These are phyloP conservation scores for Sipha maydis DNA, from an alignment of 2,888 invertebrate species.

Conservation along the genomic window DNA sequence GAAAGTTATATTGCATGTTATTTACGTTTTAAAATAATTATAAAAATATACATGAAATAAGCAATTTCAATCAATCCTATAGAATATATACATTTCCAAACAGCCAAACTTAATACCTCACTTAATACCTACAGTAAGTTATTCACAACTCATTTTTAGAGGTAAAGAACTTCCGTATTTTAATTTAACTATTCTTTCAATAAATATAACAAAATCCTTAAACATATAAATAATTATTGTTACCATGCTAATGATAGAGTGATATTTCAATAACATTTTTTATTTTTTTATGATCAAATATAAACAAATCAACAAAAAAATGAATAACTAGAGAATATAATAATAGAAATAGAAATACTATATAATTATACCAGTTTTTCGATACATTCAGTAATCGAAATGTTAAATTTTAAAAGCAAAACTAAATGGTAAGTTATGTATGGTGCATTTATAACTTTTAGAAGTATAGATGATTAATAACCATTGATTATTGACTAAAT, in stretches of 20 bases:
- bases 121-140: no score
- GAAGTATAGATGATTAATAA: no score
- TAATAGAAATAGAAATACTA: background rate
- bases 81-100: background rate
- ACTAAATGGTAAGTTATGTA: no score
- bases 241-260: background rate
- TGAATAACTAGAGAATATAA: no score
- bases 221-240: background rate
- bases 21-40: background rate
- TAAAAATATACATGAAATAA: background rate
- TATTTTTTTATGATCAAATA: background rate
- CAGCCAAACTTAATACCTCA: no score
- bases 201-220: background rate
- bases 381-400: background rate
- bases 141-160: no score
- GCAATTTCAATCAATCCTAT: background rate
- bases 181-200: background rate
- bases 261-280: background rate
- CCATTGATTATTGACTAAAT: no score
- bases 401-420: background rate
- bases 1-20: background rate
- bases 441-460: no score
- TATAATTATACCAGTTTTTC: background rate
- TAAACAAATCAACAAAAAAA: background rate
- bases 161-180: no score